Conservation (phyloP, 2,888 invertebrate species). For the Rambutsinella grinnellia region DNA sequence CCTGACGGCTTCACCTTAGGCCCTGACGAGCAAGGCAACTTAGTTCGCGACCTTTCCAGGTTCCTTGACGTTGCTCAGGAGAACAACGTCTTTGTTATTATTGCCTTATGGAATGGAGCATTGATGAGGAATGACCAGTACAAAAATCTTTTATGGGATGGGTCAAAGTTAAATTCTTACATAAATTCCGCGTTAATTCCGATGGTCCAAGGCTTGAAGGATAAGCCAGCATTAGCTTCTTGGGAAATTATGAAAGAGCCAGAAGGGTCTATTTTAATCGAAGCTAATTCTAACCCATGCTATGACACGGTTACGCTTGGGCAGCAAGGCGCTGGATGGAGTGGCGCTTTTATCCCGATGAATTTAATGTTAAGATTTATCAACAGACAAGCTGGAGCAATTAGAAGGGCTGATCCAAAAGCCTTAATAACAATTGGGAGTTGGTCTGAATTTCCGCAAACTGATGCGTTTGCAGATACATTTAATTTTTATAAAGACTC, state of each 20-base stretch:
- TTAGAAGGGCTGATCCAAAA: constrained; percentile 62
- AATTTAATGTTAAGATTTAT: constrained; percentile 63
- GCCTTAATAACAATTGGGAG: constrained; percentile 66
- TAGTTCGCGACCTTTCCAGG: constrained; percentile 64
- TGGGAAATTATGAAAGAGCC: constrained; percentile 67
- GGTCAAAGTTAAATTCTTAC: constrained; percentile 66
- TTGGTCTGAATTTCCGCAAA: constrained; percentile 66
- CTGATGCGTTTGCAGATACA: constrained; percentile 64
- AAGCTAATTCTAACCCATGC: constrained; percentile 63
- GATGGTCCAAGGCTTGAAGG: constrained; percentile 59
- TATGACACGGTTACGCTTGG: constrained; percentile 64
- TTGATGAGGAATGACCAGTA: constrained; percentile 63
- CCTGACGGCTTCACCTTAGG: constrained; percentile 62
- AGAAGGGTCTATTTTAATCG: constrained; percentile 66
- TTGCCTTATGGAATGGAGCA: constrained; percentile 67
- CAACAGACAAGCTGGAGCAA: constrained; percentile 65
- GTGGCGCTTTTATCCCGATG: constrained; percentile 60
- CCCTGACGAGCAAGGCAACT: constrained; percentile 63
- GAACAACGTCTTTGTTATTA: constrained; percentile 66
- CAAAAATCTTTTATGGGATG: constrained; percentile 66
- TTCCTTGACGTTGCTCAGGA: constrained; percentile 65
- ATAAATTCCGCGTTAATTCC: constrained; percentile 66
- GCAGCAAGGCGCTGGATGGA: constrained; percentile 66
- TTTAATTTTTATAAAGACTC: constrained; percentile 60
- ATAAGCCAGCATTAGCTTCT: constrained; percentile 66